phyloP scores from a whole-genome alignment of 2,888 invertebrate species.

The Lycocerus yunnanus region DNA sequence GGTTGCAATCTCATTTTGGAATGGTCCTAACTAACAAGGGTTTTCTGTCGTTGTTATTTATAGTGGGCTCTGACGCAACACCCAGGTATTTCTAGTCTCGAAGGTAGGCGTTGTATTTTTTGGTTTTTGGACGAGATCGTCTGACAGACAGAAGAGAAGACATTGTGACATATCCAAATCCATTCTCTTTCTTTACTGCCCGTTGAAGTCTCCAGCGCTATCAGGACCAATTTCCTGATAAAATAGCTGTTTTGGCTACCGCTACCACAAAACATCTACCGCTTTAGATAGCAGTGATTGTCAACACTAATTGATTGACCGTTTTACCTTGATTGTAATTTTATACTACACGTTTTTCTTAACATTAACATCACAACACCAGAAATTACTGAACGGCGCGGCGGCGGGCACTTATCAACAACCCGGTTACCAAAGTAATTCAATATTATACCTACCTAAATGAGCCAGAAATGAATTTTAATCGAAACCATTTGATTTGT shows the following conservation, averaged over 20 bases:
- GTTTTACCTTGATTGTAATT: not conserved
- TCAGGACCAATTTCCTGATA: not conserved
- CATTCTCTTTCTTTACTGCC: constrained; percentile 33
- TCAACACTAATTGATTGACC: constrained; percentile 1
- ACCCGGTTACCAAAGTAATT: no score
- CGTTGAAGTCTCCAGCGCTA: constrained; percentile 38
- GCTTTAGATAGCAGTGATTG: not conserved
- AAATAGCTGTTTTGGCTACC: constrained; percentile 2
- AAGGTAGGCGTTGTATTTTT: constrained; percentile 55
- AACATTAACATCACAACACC: not conserved
- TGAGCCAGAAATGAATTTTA: not conserved
- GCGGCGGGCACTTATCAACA: no score
- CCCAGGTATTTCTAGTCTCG: constrained; percentile 54
- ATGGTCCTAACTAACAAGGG: constrained; percentile 53
- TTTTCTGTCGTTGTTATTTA: constrained; percentile 56
- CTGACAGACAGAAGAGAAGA: constrained; percentile 47
- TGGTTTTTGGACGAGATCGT: constrained; percentile 50
- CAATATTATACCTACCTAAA: no score
- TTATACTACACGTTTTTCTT: not conserved
- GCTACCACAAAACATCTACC: constrained; percentile 3
- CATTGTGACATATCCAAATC: constrained; percentile 52
- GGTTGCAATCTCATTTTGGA: constrained; percentile 52
- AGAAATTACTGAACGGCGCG: not conserved
- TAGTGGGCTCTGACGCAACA: constrained; percentile 54
- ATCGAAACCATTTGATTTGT: not conserved